Conservation (phyloP, 1,140 invertebrate genomes). For the Radopholus similis region DNA sequence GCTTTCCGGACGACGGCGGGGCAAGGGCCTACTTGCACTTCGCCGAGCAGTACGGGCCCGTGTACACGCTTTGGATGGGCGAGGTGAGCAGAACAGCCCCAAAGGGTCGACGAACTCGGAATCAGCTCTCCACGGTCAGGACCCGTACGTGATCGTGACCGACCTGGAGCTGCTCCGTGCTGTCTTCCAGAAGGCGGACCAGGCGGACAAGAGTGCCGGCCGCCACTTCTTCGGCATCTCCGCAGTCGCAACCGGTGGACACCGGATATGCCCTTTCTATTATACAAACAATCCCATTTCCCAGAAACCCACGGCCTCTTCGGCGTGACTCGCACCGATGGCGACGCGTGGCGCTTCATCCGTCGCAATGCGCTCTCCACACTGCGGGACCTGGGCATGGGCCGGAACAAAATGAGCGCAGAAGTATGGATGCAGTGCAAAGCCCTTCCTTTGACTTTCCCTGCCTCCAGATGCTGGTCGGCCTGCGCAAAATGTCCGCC, state of each 20-base stretch:
- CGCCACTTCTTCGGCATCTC: constrained; percentile 6
- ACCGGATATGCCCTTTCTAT: neutral
- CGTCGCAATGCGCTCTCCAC: neutral
- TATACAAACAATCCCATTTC: neutral
- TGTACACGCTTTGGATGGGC: constrained; percentile 14
- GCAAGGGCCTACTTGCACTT: neutral
- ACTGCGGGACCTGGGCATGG: constrained; percentile 11
- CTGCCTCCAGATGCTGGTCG: neutral
- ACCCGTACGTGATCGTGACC: constrained; percentile 7
- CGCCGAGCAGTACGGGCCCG: constrained; percentile 3
- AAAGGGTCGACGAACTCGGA: neutral
- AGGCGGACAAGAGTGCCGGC: neutral
- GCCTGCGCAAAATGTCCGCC: constrained; percentile 13
- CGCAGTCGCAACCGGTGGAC: neutral
- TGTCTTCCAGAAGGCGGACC: neutral
- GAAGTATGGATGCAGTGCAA: neutral
- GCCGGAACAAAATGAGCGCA: neutral
- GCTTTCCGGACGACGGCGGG: neutral
- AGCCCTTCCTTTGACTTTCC: neutral
- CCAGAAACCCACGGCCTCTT: neutral
- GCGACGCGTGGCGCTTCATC: constrained; percentile 1
- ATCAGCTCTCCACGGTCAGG: neutral
- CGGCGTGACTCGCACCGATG: neutral
- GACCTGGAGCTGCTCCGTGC: neutral
- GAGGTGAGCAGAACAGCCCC: neutral